phyloP scores from a whole-genome alignment of 2,888 invertebrate species.

The Steinernema hermaphroditum region DNA sequence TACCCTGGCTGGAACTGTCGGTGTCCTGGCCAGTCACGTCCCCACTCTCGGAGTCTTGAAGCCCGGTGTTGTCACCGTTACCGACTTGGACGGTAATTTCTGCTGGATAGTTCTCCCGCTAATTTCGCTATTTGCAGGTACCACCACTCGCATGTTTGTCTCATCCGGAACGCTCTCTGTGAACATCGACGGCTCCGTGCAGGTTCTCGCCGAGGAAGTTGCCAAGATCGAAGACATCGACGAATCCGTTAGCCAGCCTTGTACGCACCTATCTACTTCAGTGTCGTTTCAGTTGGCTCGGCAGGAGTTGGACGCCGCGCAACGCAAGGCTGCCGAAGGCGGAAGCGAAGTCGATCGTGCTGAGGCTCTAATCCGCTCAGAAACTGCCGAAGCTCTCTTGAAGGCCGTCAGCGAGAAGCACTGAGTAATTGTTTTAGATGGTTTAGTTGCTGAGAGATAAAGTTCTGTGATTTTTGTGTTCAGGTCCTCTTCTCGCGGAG shows the following conservation, averaged over 20 bases:
- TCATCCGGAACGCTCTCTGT: conserved; percentile 66
- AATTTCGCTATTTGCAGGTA: conserved; percentile 60
- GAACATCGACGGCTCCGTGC: conserved; percentile 65
- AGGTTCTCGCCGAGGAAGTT: conserved; percentile 64
- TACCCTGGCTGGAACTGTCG: conserved; percentile 62
- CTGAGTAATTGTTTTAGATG: conserved; percentile 32
- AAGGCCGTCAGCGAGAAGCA: conserved; percentile 54
- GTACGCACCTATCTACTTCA: too few species aligned
- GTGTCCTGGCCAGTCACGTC: conserved; percentile 65
- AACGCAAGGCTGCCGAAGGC: conserved; percentile 56
- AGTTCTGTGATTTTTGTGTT: background rate
- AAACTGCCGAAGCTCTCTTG: conserved; percentile 61
- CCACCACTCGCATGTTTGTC: conserved; percentile 57
- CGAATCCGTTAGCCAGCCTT: conserved; percentile 58
- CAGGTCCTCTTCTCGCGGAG: too few species aligned
- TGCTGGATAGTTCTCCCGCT: too few species aligned
- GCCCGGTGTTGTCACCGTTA: conserved; percentile 64
- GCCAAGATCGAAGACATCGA: conserved; percentile 59
- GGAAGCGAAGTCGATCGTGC: conserved; percentile 55
- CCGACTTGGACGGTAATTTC: conserved; percentile 53
- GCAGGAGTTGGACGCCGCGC: conserved; percentile 58
- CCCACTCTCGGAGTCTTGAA: conserved; percentile 65
- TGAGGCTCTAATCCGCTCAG: conserved; percentile 61
- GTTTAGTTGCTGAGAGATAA: conserved; percentile 24
- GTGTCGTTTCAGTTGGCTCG: conserved; percentile 56